Base-by-base conservation (phyloP, 2,113 vertebrate species). In the Arvicanthis niloticus region DNA sequence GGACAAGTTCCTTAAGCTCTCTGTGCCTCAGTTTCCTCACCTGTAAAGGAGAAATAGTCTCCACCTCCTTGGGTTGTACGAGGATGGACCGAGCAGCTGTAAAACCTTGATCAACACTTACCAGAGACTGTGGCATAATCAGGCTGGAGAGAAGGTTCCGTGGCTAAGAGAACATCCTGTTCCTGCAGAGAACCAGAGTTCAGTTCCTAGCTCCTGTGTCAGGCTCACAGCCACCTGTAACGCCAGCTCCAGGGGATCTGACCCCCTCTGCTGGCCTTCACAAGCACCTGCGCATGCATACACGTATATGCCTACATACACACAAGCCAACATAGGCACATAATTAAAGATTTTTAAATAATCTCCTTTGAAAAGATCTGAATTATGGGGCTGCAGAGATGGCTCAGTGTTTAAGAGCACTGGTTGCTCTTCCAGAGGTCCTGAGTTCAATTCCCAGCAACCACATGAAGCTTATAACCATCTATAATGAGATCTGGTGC, bases 11-110 rank as follows among this genome's bases (percentile, higher is more conserved):
- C 62, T 65, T 42, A 62, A 75, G 34, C 62, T 92, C 40, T 51
- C 90, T 73, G 81, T 16, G 72, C 51, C 81, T 93, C 56, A 7
- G 34, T 87, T 82, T 89, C 15, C 67, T 89, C 92, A 26, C 86
- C 40, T 77, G 19, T 93, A 21, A 88, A 53, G 73, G 51, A 72
- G 37, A 68, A 81, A 78, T 45, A 86, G 56, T 7, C 4, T 53
- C 53, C 2, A 12, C n/a, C 58, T 60, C 56, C 17, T 0, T 45
- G 24, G 65, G 42, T 72, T 15, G 60, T 34, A 37, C 34, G 60
- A 91, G 53, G 29, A 31, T 81, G 48, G 40, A 73, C 58, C 45
- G 7, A 51, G 60, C 45, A 10, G 53, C 40, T 4, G 24, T 26
- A 53, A 85, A 84, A 9, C 11, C 56, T 84, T 60, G 17, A 7